Conservation (phyloP, 2,113 vertebrate genomes). For the Rhinogobius similis region DNA sequence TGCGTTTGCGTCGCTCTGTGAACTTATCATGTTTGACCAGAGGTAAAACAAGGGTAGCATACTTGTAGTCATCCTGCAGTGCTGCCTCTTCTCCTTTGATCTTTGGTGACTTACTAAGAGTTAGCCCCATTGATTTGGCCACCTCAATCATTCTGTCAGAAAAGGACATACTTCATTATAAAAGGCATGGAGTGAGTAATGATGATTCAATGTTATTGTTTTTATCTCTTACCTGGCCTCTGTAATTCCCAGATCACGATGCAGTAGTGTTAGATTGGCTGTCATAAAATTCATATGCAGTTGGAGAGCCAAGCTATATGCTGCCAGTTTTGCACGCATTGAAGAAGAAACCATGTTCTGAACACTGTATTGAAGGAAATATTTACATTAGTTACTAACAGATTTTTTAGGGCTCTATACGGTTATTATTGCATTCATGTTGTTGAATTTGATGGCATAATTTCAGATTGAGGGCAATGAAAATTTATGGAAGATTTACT, state of each 20-base stretch:
- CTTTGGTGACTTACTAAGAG: constrained; percentile 71
- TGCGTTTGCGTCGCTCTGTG: constrained; percentile 73
- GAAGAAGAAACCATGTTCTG: constrained; percentile 63
- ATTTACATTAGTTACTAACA: not conserved
- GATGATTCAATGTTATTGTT: not conserved
- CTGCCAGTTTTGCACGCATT: constrained; percentile 71
- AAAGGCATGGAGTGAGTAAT: not conserved
- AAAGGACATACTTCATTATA: not conserved
- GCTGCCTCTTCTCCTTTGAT: constrained; percentile 1
- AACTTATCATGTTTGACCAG: constrained; percentile 75
- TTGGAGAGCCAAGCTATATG: constrained; percentile 73
- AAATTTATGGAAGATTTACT: too few species aligned
- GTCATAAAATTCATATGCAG: constrained; percentile 73
- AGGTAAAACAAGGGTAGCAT: constrained; percentile 83
- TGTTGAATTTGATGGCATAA: too few species aligned
- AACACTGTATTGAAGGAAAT: constrained; percentile 50
- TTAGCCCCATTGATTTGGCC: constrained; percentile 89
- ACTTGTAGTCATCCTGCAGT: constrained; percentile 72
- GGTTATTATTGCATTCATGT: too few species aligned
- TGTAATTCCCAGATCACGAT: constrained; percentile 70
- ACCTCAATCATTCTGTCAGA: constrained; percentile 81
- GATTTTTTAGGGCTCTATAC: too few species aligned
- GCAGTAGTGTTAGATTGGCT: constrained; percentile 73
- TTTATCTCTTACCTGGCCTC: constrained; percentile 62
- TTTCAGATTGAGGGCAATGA: too few species aligned